Base-by-base conservation (phyloP, 2,888 invertebrate species). In the Nemotelus nigrinus region DNA sequence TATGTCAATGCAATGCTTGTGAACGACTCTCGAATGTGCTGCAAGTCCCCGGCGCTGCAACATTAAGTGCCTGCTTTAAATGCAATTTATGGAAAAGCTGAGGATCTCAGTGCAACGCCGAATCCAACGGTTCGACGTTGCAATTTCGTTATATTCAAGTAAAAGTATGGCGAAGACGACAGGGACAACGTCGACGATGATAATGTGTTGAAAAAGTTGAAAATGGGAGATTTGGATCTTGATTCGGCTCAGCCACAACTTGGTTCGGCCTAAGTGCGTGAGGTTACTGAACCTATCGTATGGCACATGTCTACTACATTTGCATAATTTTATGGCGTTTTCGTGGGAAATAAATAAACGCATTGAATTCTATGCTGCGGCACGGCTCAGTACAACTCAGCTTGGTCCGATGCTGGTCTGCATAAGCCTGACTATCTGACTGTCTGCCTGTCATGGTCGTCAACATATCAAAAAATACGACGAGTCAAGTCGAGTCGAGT, bases 241-340 rank as follows among this genome's bases (percentile, higher is more conserved):
- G 60, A 39, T 4, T 50, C 25, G 25, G 25, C 25, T 25, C 25
- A 25, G 25, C 25, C 25, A 25, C 25, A 25, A 25, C 25, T 25
- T 25, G 25, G 25, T 1, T 25, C 45, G 63, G 60, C 60, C 48
- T 5, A 8, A 57, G 57, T 58, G 72, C 63, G 60, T 60, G 74
- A 74, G 74, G 60, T 74, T 74, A 74, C 39, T 74, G 74, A 74
- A 74, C 74, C 63, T 60, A 47, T 60, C 60, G 70, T 39, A 47
- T 50, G 48, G 45, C 63, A 60, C 74, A 74, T 63, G 74, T 74
- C 60, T 47, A 60, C 25, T 74, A 63, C 25, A 74, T 74, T 74
- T 74, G 74, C 74, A 74, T 74, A 74, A 74, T 74, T 74, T 74
- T 74, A 74, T 74, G 74, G 74, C 4, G 39, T 74, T 74, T 74